phyloP scores from a whole-genome alignment of 2,797 vertebrate genomes.

The Sciurus vulgaris region DNA sequence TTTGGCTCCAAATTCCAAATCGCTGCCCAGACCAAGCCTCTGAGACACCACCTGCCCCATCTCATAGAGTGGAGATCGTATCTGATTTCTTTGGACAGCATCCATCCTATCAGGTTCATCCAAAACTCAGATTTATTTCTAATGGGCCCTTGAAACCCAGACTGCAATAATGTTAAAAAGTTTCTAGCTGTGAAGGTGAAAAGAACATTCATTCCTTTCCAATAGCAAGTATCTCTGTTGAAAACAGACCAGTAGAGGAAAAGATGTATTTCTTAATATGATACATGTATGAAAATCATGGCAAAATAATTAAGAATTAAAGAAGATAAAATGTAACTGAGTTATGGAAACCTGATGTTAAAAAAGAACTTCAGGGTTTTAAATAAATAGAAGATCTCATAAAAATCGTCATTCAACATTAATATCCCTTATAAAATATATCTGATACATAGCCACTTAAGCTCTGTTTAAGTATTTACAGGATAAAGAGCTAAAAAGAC shows the following conservation, averaged over 20 bases:
- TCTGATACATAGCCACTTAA: conserved; percentile 27
- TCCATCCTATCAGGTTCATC: conserved; percentile 71
- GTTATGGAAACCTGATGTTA: not conserved
- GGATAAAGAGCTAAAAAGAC: conserved; percentile 19
- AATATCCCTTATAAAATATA: conserved; percentile 20
- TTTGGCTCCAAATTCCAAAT: conserved; percentile 75
- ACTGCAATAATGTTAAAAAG: not conserved
- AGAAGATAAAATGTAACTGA: conserved; percentile 39
- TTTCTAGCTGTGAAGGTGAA: conserved; percentile 28
- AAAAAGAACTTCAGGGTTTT: conserved; percentile 46
- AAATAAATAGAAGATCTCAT: conserved; percentile 34
- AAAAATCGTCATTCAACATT: conserved; percentile 33
- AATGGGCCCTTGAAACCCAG: conserved; percentile 47
- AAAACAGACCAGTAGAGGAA: not conserved
- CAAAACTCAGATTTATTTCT: conserved; percentile 64
- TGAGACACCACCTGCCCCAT: conserved; percentile 72
- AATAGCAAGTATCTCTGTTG: not conserved
- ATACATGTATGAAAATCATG: not conserved
- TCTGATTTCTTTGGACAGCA: conserved; percentile 76
- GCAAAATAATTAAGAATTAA: conserved; percentile 57
- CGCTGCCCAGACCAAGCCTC: conserved; percentile 65
- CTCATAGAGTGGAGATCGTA: conserved; percentile 36
- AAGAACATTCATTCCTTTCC: not conserved
- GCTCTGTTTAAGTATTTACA: conserved; percentile 14
- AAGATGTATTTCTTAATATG: not conserved